A percentile compares a stretch with the other conserved stretches of the same genome.
phyloP scores from a whole-genome alignment of 2,888 invertebrate species.

The Torymus auratus region DNA sequence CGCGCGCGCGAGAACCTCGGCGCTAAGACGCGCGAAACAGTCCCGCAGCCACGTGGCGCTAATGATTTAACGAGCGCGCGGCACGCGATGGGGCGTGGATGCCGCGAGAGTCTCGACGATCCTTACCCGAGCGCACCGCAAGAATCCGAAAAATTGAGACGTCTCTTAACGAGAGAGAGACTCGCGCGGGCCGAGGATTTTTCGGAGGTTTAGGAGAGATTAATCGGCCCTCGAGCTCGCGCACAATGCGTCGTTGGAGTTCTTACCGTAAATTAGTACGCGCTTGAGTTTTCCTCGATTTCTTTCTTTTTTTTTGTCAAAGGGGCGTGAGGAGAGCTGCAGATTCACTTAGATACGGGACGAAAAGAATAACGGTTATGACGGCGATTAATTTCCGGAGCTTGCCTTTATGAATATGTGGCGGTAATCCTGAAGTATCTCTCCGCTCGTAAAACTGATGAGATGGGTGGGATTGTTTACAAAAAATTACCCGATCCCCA shows the following conservation, averaged over 20 bases:
- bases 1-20: constrained; percentile 45
- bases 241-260: too few species aligned
- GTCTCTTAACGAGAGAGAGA: constrained; percentile 45
- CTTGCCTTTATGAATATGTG: too few species aligned
- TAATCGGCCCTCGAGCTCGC: not conserved
- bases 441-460: too few species aligned
- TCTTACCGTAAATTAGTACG: too few species aligned
- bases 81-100: constrained; percentile 73
- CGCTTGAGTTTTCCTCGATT: too few species aligned
- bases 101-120: constrained; percentile 22
- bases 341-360: too few species aligned
- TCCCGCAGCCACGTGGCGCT: constrained; percentile 58
- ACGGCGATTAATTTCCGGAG: too few species aligned
- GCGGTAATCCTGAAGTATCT: too few species aligned
- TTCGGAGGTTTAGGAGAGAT: constrained; percentile 11
- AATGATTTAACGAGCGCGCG: constrained; percentile 72
- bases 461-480: not conserved
- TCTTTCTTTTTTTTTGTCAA: too few species aligned
- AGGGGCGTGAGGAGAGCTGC: too few species aligned
- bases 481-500: constrained; percentile 1
- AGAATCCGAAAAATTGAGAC: constrained; percentile 61
- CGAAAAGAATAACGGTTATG: too few species aligned
- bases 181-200: constrained; percentile 21
- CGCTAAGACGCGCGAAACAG: constrained; percentile 43
- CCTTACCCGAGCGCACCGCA: constrained; percentile 36